phyloP scores from a whole-genome alignment of 1,140 invertebrate genomes.

The Belonocnema kinseyi region DNA sequence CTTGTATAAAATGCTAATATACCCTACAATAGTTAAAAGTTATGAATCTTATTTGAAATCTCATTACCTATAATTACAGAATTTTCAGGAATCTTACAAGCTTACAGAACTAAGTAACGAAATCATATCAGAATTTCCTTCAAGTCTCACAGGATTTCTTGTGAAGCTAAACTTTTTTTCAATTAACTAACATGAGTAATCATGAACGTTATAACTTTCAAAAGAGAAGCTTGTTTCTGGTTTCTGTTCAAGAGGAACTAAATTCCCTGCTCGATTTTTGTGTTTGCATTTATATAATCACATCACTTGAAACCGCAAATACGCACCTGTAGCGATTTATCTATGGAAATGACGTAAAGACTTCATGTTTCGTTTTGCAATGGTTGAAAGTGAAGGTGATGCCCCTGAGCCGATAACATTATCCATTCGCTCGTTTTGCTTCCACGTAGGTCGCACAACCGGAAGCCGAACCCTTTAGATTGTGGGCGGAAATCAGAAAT shows the following conservation, averaged over 20 bases:
- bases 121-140: too few relatives aligned
- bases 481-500: conserved; percentile 29
- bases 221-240: not conserved
- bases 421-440: conserved; percentile 13
- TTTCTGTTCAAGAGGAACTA: conserved; percentile 16
- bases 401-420: conserved; percentile 18
- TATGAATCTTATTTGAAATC: too few relatives aligned
- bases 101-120: too few relatives aligned
- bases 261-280: not conserved
- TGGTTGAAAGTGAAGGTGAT: conserved; percentile 21
- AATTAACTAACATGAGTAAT: too few relatives aligned
- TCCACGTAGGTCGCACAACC: conserved; percentile 27
- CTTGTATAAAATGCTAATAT: too few relatives aligned
- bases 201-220: too few relatives aligned
- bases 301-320: conserved; percentile 3
- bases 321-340: conserved; percentile 7
- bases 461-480: conserved; percentile 20
- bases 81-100: too few relatives aligned
- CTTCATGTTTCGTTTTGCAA: conserved; percentile 16
- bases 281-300: conserved; percentile 10
- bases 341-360: conserved; percentile 14
- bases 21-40: too few relatives aligned
- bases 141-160: too few relatives aligned
- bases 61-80: too few relatives aligned
- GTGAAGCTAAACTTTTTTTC: too few relatives aligned